A percentile compares a stretch with the other conserved stretches of the same genome.
Conservation (phyloP, 2,888 invertebrate species). For the Clitarchus hookeri region DNA sequence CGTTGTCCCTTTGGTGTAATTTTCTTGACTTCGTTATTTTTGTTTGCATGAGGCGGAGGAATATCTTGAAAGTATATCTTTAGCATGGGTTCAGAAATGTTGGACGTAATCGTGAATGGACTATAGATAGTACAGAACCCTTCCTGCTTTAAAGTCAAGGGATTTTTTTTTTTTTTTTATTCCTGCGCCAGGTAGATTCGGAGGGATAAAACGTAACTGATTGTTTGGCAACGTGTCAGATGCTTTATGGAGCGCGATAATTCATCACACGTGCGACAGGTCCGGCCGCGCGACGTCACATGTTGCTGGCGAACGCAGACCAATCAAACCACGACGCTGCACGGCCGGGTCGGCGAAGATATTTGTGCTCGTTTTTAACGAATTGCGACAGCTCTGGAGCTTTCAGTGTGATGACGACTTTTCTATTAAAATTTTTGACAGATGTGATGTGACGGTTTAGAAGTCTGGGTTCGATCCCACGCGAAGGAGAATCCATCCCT, state of each 20-base stretch:
- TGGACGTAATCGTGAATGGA: no score
- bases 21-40: no score
- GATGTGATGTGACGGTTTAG: no score
- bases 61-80: no score
- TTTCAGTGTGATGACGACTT: not conserved
- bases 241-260: not conserved
- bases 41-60: no score
- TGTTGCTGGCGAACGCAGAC: not conserved
- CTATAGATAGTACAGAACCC: no score
- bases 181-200: not conserved
- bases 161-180: no score
- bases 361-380: not conserved
- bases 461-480: no score
- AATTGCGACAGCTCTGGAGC: not conserved
- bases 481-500: no score
- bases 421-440: not conserved
- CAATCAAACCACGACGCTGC: not conserved
- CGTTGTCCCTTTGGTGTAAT: no score
- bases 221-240: not conserved
- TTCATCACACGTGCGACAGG: not conserved
- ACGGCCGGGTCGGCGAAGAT: not conserved
- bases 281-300: not conserved
- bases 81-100: no score
- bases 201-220: not conserved
- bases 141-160: no score